phyloP scores from a whole-genome alignment of 2,888 invertebrate genomes.

The Amblyteles armatorius region DNA sequence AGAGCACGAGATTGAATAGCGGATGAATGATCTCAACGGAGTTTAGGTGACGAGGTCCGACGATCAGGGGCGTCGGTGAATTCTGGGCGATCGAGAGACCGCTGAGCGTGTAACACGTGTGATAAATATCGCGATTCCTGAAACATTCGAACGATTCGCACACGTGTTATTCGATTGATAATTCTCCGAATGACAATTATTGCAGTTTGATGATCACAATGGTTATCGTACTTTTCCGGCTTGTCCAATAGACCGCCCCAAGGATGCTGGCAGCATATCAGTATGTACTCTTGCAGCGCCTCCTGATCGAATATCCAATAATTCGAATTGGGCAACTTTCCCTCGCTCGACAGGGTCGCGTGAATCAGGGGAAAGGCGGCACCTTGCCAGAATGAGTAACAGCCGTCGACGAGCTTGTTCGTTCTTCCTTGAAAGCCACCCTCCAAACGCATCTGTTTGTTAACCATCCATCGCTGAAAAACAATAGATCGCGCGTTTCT shows the following conservation, averaged over 20 bases:
- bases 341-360: slow-evolving; percentile 88
- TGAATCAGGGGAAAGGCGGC: slow-evolving; percentile 96
- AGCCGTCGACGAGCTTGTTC: slow-evolving; percentile 99
- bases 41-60: slow-evolving; percentile 81
- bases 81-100: slow-evolving; percentile 98
- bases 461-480: slow-evolving; percentile 92
- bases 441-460: slow-evolving; percentile 96
- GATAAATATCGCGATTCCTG: slow-evolving; percentile 96
- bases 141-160: slow-evolving; percentile 71
- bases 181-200: not conserved
- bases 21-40: slow-evolving; percentile 80
- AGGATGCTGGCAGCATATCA: slow-evolving; percentile 95
- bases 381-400: slow-evolving; percentile 99
- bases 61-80: slow-evolving; percentile 81
- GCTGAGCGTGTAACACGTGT: slow-evolving; percentile 98
- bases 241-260: slow-evolving; percentile 98
- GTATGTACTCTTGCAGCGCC: slow-evolving; percentile 97
- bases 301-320: slow-evolving; percentile 92
- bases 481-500: not conserved
- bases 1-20: slow-evolving; percentile 79
- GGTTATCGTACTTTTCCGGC: slow-evolving; percentile 92
- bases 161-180: not conserved
- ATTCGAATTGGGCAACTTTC: slow-evolving; percentile 82
- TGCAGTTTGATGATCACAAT: not conserved
- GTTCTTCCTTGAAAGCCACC: slow-evolving; percentile 99